Evolutionary conservation across 2,797 vertebrate species (phyloP), one percentile per base, ranked within the genome.

Genomic region (Florisuga fusca): DNA sequence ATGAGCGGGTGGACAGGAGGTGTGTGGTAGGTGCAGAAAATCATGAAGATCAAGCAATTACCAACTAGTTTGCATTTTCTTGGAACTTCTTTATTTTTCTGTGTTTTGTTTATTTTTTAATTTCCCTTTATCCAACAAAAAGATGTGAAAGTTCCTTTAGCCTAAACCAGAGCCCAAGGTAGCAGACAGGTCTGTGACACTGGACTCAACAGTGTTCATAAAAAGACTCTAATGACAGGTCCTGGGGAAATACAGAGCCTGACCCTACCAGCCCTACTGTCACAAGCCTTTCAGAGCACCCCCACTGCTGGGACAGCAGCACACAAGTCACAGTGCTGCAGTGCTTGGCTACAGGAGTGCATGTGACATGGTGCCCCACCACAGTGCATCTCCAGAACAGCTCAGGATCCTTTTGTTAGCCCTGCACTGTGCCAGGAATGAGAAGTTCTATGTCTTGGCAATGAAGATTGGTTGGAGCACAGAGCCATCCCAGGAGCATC

Each of bases 321-420:
- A 11, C 31, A 27, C 41, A 75, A 87, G 38, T 20, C 6, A 5
- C 45, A 55, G 22, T 1, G 1, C 16, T 0, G 0, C 23, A 33
- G n/a, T 25, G 19, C 23, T 78, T 61, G 25, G 33, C 50, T 61
- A 36, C 1, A 5, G 29, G 51, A 0, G 5, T 4, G 2, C 2
- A 2, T 46, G 5, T 77, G 36, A 10, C 45, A n/a, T 11, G 27
- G 31, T 69, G 45, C 23, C 53, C n/a, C 5, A 0, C 29, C 58
- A 79, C 0, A 0, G 21, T 14, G 13, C 53, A 74, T 33, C 15
- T 88, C 61, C 45, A 83, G 82, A 31, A 50, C 3, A 4, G 12
- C 25, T 50, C 0, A 0, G 10, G n/a, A 51, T 63, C 34, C 20
- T 84, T 63, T 64, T 45, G 33, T 23, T 55, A 80, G 15, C 13